Evolutionary conservation across 2,888 invertebrate genomes (phyloP).

Genomic region (Cheilosia impressa): DNA sequence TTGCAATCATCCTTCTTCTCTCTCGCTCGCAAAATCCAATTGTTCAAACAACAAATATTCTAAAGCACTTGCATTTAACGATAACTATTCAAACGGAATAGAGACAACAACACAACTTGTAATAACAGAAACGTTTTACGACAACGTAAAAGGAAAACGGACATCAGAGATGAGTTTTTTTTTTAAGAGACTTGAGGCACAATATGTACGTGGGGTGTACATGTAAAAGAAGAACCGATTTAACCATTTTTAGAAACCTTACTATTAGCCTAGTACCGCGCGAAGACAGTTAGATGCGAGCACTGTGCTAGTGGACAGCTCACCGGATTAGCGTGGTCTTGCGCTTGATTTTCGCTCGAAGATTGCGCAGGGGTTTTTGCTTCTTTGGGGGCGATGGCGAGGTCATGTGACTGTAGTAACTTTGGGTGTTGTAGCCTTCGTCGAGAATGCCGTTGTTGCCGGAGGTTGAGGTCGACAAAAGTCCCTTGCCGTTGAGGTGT

Average conservation of each 20-base stretch:
- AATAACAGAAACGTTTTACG: constrained; percentile 44
- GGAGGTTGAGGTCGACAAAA: constrained; percentile 69
- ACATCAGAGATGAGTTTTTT: constrained; percentile 30
- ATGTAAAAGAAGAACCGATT: constrained; percentile 72
- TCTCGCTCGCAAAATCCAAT: constrained; percentile 42
- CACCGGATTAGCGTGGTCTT: constrained; percentile 83
- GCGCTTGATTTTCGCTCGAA: constrained; percentile 83
- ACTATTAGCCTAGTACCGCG: constrained; percentile 64
- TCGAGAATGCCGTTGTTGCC: constrained; percentile 77
- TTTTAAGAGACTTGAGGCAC: constrained; percentile 60
- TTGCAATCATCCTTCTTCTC: constrained; percentile 53
- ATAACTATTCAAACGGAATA: constrained; percentile 56
- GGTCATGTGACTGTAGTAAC: constrained; percentile 76
- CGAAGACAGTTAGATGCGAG: constrained; percentile 38
- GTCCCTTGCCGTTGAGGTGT: constrained; percentile 71
- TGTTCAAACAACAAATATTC: constrained; percentile 68
- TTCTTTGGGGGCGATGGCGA: constrained; percentile 79
- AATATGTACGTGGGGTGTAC: constrained; percentile 62
- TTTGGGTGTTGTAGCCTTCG: constrained; percentile 79
- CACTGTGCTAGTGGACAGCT: constrained; percentile 55
- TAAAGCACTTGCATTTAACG: constrained; percentile 69
- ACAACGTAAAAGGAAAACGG: constrained; percentile 47
- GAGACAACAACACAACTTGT: constrained; percentile 55
- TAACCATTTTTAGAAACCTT: constrained; percentile 73
- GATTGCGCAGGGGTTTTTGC: constrained; percentile 80